A percentile compares a stretch with the other conserved stretches of the same genome.
Conservation (phyloP, 2,888 invertebrate genomes). For the Diplazon laetatorius region DNA sequence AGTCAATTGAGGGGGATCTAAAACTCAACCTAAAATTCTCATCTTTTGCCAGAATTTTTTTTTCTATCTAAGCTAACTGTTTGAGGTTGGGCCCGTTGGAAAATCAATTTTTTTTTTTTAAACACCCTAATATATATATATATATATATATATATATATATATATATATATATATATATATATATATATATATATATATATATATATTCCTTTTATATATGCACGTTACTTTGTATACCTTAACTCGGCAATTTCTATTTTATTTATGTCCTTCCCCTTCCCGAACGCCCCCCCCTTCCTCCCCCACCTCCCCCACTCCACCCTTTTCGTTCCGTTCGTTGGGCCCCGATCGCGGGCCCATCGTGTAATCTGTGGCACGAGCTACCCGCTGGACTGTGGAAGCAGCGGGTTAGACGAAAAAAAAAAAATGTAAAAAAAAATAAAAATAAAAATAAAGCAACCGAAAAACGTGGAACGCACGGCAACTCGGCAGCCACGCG, state of each 20-base stretch:
- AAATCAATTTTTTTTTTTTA: too few relatives aligned
- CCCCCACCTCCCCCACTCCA: not conserved
- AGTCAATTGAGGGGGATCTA: too few relatives aligned
- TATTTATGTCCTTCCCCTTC: constrained; percentile 6
- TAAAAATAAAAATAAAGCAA: constrained; percentile 51
- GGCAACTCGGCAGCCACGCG: constrained; percentile 60
- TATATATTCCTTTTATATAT: not conserved
- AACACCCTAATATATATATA: too few relatives aligned
- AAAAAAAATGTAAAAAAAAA: too few relatives aligned
- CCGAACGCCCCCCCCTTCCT: too few relatives aligned
- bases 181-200: too few relatives aligned
- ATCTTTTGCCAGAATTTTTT: too few relatives aligned
- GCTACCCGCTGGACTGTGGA: constrained; percentile 49
- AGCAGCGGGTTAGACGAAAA: constrained; percentile 65
- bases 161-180: too few relatives aligned
- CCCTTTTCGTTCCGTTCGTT: constrained; percentile 4
- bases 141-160: too few relatives aligned
- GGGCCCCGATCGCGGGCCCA: constrained; percentile 8
- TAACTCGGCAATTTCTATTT: not conserved
- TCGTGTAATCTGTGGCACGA: constrained; percentile 57
- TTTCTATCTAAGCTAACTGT: too few relatives aligned
- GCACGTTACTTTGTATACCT: not conserved
- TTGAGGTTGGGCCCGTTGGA: too few relatives aligned
- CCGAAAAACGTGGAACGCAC: constrained; percentile 60
- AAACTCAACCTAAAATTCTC: too few relatives aligned